Evolutionary conservation across 2,797 vertebrate genomes (phyloP), one percentile per base, ranked within the genome.

Genomic region (Sebastes alutus): DNA sequence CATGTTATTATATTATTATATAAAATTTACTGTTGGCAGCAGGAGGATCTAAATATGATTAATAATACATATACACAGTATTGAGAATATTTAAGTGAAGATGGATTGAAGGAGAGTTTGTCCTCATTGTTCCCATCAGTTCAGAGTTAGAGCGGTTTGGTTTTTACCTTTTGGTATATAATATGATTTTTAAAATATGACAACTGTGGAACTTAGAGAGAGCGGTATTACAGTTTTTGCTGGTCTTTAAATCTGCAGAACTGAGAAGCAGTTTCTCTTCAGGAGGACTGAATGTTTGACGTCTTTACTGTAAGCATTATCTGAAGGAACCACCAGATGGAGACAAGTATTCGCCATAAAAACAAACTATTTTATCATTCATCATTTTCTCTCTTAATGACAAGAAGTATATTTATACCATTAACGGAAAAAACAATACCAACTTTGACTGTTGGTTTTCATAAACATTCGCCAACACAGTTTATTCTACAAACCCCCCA

Each of bases 291-390:
- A 56, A 29, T 10, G 16, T 33, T 38, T 6, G 38, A 38, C 2
- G 12, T 75, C 22, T 58, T 52, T 2, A n/a, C 2, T 49, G 14
- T 59, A 5, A 49, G n/a, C 20, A 54, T 14, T 13, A 25, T 59
- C 64, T n/a, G 0, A 42, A 20, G 0, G 56, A 25, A 11, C 87
- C 89, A 86, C 73, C 35, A 86, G 83, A 60, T 86, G 89, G 89
- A 58, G 75, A 77, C 83, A 84, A 29, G 3, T 18, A 65, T n/a
- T 9, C 13, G 4, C 25, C 35, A 2, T 69, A 49, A 66, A 76
- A 72, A 13, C 20, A 1, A 54, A 66, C 10, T 4, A 8, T 1
- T 32, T 32, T 2, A 58, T 29, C 2, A 13, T 29, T 14, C 3
- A 29, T 68, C 8, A 63, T 59, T 22, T 23, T 62, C 5, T 49